Base-by-base conservation (phyloP, 2,113 vertebrate species). In the Saccopteryx leptura region DNA sequence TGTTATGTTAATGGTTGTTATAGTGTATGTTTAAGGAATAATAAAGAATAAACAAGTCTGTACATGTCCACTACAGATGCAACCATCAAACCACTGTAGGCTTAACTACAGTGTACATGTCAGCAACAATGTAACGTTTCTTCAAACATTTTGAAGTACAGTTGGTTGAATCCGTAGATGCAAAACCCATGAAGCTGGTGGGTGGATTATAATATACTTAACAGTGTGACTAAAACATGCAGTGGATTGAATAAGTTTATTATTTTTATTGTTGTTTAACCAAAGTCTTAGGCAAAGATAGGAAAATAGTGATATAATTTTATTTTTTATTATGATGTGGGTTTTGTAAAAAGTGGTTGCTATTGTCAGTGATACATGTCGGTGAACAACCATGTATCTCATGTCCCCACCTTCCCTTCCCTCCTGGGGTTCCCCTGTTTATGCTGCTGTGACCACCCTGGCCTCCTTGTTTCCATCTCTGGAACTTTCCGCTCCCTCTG, bases 181-280 rank as follows among this genome's bases (percentile, higher is more conserved):
- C 5, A 46, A 81, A 63, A 46, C 79, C 58, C 33, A 81, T 61
- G 58, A 81, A 63, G 23, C 33, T 6, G 15, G 15, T 15, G 15
- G 21, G 58, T 58, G 46, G 33, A 61, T 39, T 17, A 3, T 75
- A 71, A 69, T 79, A 48, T 58, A 76, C 0, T 54, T 65, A 80
- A 71, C 1, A 6, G 48, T 33, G 14, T 74, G 31, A 78, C 28
- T n/a, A 66, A 39, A 83, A 68, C 11, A 87, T 26, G 48, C 9
- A 46, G 52, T 58, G 28, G 24, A 75, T 3, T 61, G 23, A 52
- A 52, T 88, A 81, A 8, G 46, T 21, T 14, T 86, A 63, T 48
- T 84, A 11, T 56, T 80, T 39, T 31, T 69, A 39, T 24, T 76
- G n/a, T 60, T 92, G 74, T 54, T 78, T 88, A 60, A 33, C 69